phyloP scores from a whole-genome alignment of 2,113 vertebrate genomes.

The Zeus faber region DNA sequence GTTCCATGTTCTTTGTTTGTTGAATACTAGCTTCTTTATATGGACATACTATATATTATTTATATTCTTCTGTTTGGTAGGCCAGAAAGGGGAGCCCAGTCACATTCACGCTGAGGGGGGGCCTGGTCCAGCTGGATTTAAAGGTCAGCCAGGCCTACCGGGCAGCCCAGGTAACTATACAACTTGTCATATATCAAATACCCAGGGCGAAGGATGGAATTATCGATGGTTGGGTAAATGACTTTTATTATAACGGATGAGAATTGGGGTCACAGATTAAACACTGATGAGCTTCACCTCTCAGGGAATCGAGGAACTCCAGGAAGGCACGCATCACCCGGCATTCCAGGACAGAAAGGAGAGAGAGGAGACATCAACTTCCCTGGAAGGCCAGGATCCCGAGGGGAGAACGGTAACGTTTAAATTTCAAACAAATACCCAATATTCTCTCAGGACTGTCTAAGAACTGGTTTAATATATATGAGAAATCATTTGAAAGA shows the following conservation, averaged over 20 bases:
- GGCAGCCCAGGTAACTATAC: slow-evolving; percentile 47
- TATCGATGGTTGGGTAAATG: neutral
- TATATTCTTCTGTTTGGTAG: too few relatives aligned
- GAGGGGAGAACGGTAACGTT: slow-evolving; percentile 48
- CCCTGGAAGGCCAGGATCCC: slow-evolving; percentile 22
- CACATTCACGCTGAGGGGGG: slow-evolving; percentile 2
- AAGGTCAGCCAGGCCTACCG: slow-evolving; percentile 40
- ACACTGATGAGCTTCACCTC: neutral
- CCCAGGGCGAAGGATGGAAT: neutral
- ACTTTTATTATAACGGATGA: neutral
- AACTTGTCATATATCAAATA: neutral
- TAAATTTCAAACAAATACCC: too few relatives aligned
- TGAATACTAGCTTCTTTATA: too few relatives aligned
- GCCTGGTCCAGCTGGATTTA: slow-evolving; percentile 49
- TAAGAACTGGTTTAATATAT: too few relatives aligned
- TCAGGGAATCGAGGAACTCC: slow-evolving; percentile 37
- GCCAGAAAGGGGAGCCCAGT: slow-evolving; percentile 58
- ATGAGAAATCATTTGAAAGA: too few relatives aligned
- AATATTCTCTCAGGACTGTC: too few relatives aligned
- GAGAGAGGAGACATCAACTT: slow-evolving; percentile 14
- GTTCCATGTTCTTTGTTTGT: too few relatives aligned
- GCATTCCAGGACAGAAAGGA: slow-evolving; percentile 49
- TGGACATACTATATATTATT: too few relatives aligned
- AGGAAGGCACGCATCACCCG: slow-evolving; percentile 34
- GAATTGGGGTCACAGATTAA: neutral